Conservation (phyloP, 2,888 invertebrate species). For the Hydrotaea diabolus region DNA sequence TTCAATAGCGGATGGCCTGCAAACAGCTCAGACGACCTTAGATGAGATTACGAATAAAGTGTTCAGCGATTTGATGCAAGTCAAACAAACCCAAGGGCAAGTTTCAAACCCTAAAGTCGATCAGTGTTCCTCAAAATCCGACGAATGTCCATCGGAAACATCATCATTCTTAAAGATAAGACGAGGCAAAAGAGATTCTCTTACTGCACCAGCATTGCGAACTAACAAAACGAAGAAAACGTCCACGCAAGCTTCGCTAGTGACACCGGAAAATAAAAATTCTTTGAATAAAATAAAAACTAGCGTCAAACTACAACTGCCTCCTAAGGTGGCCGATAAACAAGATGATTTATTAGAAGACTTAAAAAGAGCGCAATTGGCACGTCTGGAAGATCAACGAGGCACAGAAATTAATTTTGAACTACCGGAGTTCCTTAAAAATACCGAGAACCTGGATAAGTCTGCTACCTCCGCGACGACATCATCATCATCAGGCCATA, state of each 20-base stretch:
- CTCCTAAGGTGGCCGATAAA: slow-evolving; percentile 84
- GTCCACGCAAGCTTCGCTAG: slow-evolving; percentile 71
- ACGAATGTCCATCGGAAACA: slow-evolving; percentile 88
- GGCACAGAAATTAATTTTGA: slow-evolving; percentile 90
- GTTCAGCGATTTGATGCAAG: slow-evolving; percentile 88
- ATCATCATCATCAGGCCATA: neutral
- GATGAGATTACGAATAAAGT: slow-evolving; percentile 90
- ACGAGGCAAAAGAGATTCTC: slow-evolving; percentile 48
- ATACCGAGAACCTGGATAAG: slow-evolving; percentile 81
- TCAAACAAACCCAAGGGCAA: slow-evolving; percentile 78
- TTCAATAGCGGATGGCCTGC: slow-evolving; percentile 47
- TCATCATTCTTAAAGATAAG: slow-evolving; percentile 87
- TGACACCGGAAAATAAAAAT: slow-evolving; percentile 77
- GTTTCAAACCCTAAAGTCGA: slow-evolving; percentile 78
- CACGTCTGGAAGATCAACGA: slow-evolving; percentile 89
- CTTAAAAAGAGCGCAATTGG: slow-evolving; percentile 87
- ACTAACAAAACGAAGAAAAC: slow-evolving; percentile 75
- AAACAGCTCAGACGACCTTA: slow-evolving; percentile 78
- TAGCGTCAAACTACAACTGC: slow-evolving; percentile 84
- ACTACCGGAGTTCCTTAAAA: slow-evolving; percentile 88
- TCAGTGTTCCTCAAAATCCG: slow-evolving; percentile 82
- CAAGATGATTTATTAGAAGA: slow-evolving; percentile 90
- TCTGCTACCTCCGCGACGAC: slow-evolving; percentile 2
- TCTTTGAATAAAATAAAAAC: slow-evolving; percentile 87
- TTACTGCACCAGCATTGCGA: slow-evolving; percentile 77